Conservation (phyloP, 2,888 invertebrate genomes). For the Galerucella calmariensis region DNA sequence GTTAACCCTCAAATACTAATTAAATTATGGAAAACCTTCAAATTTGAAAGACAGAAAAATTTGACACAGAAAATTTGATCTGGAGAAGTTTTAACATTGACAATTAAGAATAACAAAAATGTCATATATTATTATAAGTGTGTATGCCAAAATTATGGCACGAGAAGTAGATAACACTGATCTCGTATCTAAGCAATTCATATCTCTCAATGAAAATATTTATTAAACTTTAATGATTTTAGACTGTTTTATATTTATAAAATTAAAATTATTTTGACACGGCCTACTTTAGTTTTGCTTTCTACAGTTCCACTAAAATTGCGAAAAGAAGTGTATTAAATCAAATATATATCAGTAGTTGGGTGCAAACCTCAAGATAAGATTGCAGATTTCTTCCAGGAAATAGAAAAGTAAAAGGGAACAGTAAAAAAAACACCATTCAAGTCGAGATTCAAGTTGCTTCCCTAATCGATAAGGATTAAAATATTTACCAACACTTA, state of each 20-base stretch:
- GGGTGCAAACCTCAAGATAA: background rate
- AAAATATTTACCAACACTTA: background rate
- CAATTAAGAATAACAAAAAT: too few species aligned
- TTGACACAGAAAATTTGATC: too few species aligned
- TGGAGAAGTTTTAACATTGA: too few species aligned
- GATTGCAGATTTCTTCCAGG: background rate
- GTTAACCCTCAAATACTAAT: too few species aligned
- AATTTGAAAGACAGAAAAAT: too few species aligned
- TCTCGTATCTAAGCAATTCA: background rate
- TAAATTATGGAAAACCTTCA: too few species aligned
- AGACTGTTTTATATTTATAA: background rate
- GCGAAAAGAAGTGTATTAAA: background rate
- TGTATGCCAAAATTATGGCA: background rate
- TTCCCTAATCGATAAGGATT: background rate
- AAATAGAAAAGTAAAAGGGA: background rate
- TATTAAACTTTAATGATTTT: background rate
- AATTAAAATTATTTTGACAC: background rate
- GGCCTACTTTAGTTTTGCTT: background rate
- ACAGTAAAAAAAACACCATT: background rate
- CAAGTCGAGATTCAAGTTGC: background rate
- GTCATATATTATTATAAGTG: background rate
- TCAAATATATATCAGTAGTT: background rate
- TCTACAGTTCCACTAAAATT: too few species aligned
- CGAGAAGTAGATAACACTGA: background rate
- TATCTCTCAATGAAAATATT: too few species aligned